Conservation (phyloP, 2,888 invertebrate species). For the Diarsia mendica region DNA sequence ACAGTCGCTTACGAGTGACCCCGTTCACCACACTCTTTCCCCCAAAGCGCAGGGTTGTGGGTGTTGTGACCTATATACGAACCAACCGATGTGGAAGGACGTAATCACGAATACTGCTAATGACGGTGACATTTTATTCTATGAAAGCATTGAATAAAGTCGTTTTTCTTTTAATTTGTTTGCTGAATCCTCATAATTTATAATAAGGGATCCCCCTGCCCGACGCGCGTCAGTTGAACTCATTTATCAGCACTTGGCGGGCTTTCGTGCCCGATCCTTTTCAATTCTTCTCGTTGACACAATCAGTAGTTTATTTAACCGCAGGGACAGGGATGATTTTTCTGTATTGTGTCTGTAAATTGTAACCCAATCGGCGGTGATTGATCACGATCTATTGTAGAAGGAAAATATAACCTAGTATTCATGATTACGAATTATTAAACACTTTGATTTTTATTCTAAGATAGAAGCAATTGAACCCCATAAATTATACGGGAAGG, state of each 20-base stretch:
- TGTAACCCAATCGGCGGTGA: conserved; percentile 69
- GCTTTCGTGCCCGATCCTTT: conserved; percentile 59
- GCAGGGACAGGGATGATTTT: conserved; percentile 66
- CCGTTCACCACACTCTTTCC: conserved; percentile 76
- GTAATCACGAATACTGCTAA: conserved; percentile 53
- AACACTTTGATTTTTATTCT: not conserved
- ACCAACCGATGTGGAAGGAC: conserved; percentile 63
- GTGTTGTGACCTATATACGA: conserved; percentile 81
- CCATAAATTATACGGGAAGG: conserved; percentile 18
- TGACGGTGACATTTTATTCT: conserved; percentile 35
- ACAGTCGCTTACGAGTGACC: conserved; percentile 75
- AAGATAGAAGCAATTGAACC: conserved; percentile 2
- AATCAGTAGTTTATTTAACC: conserved; percentile 73
- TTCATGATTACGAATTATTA: not conserved
- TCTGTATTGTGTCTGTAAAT: conserved; percentile 65
- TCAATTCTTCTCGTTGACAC: conserved; percentile 68
- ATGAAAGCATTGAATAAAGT: conserved; percentile 35
- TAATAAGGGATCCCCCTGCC: conserved; percentile 11
- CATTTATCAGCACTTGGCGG: conserved; percentile 64
- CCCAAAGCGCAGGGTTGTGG: conserved; percentile 75
- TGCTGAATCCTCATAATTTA: conserved; percentile 22
- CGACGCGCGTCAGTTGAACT: conserved; percentile 36
- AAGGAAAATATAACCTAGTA: conserved; percentile 1
- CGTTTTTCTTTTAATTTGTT: not conserved
- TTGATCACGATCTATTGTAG: conserved; percentile 62